A percentile compares a stretch with the other conserved stretches of the same genome.
Evolutionary conservation across 1,140 invertebrate species (phyloP).

Genomic region (Sarcophaga bullata): DNA sequence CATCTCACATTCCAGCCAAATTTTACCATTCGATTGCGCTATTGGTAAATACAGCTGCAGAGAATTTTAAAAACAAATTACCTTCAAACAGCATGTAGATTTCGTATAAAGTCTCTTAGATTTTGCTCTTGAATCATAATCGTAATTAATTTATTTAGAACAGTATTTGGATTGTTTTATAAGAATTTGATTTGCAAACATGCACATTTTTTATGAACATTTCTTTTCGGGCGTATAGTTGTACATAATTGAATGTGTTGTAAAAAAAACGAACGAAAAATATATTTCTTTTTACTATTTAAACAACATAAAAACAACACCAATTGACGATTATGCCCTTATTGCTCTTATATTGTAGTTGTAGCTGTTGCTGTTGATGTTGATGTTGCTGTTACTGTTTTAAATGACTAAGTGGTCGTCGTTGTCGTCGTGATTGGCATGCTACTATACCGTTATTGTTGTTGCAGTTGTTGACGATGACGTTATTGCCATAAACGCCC

Average conservation of each 20-base stretch:
- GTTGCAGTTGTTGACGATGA: not conserved
- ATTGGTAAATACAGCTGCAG: not conserved
- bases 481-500: conserved; percentile 21
- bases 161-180: too few relatives aligned
- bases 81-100: too few relatives aligned
- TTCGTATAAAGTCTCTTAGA: too few relatives aligned
- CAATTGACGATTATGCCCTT: not conserved
- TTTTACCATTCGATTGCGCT: not conserved
- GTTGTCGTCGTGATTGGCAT: conserved; percentile 9
- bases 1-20: not conserved
- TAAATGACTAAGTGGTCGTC: not conserved
- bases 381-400: conserved; percentile 3
- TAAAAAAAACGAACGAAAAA: not conserved
- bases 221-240: not conserved
- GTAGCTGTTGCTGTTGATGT: not conserved
- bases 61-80: too few relatives aligned
- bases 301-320: conserved; percentile 1
- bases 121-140: too few relatives aligned
- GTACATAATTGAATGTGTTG: not conserved
- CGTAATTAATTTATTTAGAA: too few relatives aligned
- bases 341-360: not conserved
- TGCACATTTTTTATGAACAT: not conserved
- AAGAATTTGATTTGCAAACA: too few relatives aligned
- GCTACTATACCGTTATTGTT: not conserved
- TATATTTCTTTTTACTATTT: not conserved